phyloP scores from a whole-genome alignment of 2,113 vertebrate species.

The Hippocampus comes region DNA sequence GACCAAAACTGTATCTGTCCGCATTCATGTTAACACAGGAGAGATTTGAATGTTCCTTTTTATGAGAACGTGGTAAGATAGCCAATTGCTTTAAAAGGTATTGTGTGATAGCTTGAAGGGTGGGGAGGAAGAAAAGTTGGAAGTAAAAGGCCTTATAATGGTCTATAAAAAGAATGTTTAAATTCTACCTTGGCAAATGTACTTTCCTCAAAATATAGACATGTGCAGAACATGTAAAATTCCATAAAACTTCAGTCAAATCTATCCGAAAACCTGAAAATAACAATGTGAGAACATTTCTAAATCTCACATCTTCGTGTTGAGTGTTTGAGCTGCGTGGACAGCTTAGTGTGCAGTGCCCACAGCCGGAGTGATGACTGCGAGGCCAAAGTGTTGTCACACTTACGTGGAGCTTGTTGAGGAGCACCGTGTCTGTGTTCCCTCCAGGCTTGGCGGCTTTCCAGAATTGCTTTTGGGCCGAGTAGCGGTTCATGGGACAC shows the following conservation, averaged over 20 bases:
- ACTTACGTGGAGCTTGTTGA: slow-evolving; percentile 96
- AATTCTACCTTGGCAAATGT: slow-evolving; percentile 20
- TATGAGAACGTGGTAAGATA: slow-evolving; percentile 45
- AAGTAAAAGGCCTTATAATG: slow-evolving; percentile 28
- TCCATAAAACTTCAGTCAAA: neutral
- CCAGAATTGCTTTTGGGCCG: slow-evolving; percentile 99
- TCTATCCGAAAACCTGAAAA: neutral
- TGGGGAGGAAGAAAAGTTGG: slow-evolving; percentile 37
- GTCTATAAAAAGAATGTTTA: slow-evolving; percentile 51
- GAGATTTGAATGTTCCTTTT: slow-evolving; percentile 39
- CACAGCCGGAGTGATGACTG: slow-evolving; percentile 1
- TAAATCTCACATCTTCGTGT: neutral
- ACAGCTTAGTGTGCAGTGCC: slow-evolving; percentile 10
- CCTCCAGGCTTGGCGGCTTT: slow-evolving; percentile 96
- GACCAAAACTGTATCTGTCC: slow-evolving; percentile 11
- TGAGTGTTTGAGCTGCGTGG: neutral
- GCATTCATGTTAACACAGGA: slow-evolving; percentile 33
- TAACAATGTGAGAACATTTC: neutral
- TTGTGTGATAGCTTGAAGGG: slow-evolving; percentile 30
- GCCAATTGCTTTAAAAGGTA: slow-evolving; percentile 62
- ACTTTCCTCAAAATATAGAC: slow-evolving; percentile 1
- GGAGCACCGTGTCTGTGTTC: slow-evolving; percentile 89
- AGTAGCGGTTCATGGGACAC: slow-evolving; percentile 99
- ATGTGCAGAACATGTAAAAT: neutral
- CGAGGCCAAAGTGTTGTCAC: slow-evolving; percentile 7